phyloP scores from a whole-genome alignment of 2,797 vertebrate genomes.

The Bovichtus variegatus region DNA sequence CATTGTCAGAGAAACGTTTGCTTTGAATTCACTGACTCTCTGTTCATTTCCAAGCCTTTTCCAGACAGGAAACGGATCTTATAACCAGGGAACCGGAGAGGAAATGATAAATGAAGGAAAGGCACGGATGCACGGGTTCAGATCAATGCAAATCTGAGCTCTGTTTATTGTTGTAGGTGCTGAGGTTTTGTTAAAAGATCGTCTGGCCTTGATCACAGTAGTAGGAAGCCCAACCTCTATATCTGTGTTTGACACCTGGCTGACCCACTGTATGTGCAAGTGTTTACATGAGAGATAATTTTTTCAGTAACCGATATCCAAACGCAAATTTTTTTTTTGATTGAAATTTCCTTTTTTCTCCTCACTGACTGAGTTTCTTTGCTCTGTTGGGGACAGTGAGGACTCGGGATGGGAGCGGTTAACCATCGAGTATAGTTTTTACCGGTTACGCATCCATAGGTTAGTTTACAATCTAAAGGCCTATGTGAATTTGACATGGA shows the following conservation, averaged over 20 bases:
- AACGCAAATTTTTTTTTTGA: conserved; percentile 4
- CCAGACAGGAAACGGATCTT: conserved; percentile 42
- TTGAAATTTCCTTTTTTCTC: not conserved
- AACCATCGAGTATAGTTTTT: too few species aligned
- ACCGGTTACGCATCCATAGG: too few species aligned
- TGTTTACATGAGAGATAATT: conserved; percentile 21
- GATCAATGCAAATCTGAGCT: conserved; percentile 39
- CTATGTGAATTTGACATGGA: too few species aligned
- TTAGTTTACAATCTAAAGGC: too few species aligned
- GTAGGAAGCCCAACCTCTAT: conserved; percentile 11
- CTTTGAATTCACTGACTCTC: conserved; percentile 32
- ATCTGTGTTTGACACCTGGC: conserved; percentile 45
- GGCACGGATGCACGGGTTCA: conserved; percentile 18
- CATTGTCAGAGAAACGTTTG: conserved; percentile 13
- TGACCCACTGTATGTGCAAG: conserved; percentile 6
- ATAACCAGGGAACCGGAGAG: conserved; percentile 22
- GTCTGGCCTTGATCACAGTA: conserved; percentile 32
- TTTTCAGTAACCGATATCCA: conserved; percentile 36
- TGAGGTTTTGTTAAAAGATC: conserved; percentile 24
- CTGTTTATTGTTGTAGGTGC: conserved; percentile 56
- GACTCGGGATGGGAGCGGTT: too few species aligned
- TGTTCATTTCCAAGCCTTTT: conserved; percentile 17
- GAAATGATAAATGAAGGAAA: conserved; percentile 50
- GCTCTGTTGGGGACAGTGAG: conserved; percentile 10
- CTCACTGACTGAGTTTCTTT: not conserved